phyloP scores from a whole-genome alignment of 2,888 invertebrate species.

The Urechis unicinctus region DNA sequence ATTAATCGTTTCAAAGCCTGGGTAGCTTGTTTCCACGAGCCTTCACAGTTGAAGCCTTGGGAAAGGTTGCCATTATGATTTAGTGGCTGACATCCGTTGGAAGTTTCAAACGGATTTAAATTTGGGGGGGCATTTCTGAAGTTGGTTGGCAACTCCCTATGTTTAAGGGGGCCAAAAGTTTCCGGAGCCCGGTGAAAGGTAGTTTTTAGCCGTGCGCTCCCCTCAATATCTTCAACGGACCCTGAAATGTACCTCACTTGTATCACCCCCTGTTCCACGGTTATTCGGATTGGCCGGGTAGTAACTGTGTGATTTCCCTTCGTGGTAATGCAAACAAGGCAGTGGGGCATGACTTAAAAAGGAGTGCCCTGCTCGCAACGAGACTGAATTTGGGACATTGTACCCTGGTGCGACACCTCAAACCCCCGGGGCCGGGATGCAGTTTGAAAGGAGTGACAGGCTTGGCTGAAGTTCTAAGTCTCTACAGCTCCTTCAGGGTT shows the following conservation, averaged over 20 bases:
- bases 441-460: slow-evolving; percentile 12
- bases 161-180: neutral
- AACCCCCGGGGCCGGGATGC: slow-evolving; percentile 5
- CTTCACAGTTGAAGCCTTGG: neutral
- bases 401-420: slow-evolving; percentile 1
- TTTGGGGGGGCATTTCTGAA: neutral
- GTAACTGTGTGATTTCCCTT: neutral
- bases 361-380: neutral
- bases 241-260: neutral
- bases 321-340: neutral
- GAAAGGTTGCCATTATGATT: neutral
- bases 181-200: neutral
- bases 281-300: neutral
- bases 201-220: neutral
- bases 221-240: neutral
- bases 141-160: neutral
- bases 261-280: neutral
- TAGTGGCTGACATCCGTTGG: neutral
- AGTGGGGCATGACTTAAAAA: neutral
- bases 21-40: neutral
- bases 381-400: neutral
- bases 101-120: neutral
- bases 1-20: neutral
- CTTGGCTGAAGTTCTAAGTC: slow-evolving; percentile 9
- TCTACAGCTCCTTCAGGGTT: slow-evolving; percentile 12